Percentiles rank a stretch among this genome's conserved stretches.
Conservation (phyloP, 1,140 invertebrate genomes). For the Mya arenaria region DNA sequence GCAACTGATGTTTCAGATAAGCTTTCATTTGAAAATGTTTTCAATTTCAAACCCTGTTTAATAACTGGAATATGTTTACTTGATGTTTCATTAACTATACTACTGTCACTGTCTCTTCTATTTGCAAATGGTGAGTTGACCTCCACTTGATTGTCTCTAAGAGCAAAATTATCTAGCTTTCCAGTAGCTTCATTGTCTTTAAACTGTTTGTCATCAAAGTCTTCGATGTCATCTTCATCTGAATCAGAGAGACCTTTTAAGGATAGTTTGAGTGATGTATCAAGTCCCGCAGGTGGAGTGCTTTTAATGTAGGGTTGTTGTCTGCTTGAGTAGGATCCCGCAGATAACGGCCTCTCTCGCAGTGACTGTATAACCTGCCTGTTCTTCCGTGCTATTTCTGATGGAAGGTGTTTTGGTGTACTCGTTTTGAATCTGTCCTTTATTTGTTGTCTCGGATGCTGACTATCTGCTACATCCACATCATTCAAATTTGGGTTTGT, state of each 20-base stretch:
- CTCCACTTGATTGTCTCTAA: no score
- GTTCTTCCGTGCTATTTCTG: no score
- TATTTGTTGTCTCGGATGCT: no score
- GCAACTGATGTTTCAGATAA: neutral
- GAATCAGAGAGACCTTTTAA: constrained; percentile 34
- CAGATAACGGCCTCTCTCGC: neutral
- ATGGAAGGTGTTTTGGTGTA: no score
- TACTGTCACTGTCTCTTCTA: constrained; percentile 17
- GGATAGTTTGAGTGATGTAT: constrained; percentile 26
- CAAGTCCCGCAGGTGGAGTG: neutral
- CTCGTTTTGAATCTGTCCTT: no score
- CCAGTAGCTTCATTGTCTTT: neutral
- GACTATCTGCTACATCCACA: no score
- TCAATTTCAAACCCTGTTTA: constrained; percentile 36
- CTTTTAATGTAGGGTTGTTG: neutral
- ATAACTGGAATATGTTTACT: neutral
- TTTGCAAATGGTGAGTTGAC: neutral
- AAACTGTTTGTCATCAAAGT: neutral
- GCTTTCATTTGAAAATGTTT: constrained; percentile 50
- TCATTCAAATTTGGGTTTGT: no score
- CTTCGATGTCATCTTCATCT: constrained; percentile 33
- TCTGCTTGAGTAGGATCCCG: neutral
- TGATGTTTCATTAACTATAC: neutral
- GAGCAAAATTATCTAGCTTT: constrained; percentile 1
- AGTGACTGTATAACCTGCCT: no score